Percentiles rank a stretch among this genome's conserved stretches.
These are phyloP conservation scores for Peromyscus polionotus DNA, from an alignment of 2,113 vertebrate species.

Conservation along the genomic window DNA sequence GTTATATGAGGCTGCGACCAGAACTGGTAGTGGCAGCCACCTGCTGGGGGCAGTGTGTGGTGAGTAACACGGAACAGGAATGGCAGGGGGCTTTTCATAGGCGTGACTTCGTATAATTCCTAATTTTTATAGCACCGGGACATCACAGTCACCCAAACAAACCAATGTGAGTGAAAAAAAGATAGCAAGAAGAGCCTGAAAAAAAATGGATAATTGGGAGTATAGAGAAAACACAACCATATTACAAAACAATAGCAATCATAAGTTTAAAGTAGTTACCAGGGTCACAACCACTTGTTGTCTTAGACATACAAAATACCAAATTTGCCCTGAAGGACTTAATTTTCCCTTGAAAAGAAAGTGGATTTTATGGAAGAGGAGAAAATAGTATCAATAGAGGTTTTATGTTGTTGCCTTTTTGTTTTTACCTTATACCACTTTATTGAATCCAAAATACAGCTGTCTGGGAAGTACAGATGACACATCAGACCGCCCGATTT, in stretches of 20 bases:
- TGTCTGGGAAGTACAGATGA: conserved; percentile 70
- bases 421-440: conserved; percentile 81
- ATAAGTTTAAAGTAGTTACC: neutral
- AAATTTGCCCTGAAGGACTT: neutral
- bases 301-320: neutral
- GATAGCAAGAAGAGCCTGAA: neutral
- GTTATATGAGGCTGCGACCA: neutral
- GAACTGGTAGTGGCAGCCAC: too few species aligned
- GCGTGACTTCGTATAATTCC: neutral
- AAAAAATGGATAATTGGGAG: neutral
- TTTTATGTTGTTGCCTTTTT: neutral
- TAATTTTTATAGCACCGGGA: neutral
- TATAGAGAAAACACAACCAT: neutral
- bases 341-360: neutral
- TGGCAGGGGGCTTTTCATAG: neutral
- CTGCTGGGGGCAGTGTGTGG: neutral
- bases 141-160: neutral
- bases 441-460: conserved; percentile 39
- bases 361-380: neutral
- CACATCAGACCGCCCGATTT: conserved; percentile 15
- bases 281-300: neutral
- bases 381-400: neutral
- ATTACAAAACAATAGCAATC: neutral
- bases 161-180: neutral
- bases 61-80: neutral